These are phyloP conservation scores for Triplophysa tibetana DNA, from an alignment of 2,113 vertebrate species.

Conservation along the genomic window DNA sequence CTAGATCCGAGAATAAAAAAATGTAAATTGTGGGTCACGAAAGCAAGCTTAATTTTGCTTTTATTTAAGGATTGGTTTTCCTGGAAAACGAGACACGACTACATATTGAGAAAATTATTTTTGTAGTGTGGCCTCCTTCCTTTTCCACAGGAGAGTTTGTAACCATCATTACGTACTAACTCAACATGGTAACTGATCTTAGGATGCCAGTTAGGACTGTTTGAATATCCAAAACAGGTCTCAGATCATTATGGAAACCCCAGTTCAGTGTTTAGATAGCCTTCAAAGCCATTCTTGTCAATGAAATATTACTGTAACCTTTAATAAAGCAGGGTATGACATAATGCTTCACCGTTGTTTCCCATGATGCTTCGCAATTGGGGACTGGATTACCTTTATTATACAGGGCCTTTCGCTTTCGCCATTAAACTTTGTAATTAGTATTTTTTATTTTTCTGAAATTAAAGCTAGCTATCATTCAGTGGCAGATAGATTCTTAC, in stretches of 20 bases:
- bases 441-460: conserved; percentile 35
- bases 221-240: conserved; percentile 14
- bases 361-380: conserved; percentile 39
- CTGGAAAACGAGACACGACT: too few relatives aligned
- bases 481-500: conserved; percentile 41
- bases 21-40: too few relatives aligned
- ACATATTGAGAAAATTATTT: background rate
- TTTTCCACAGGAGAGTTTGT: conserved; percentile 37
- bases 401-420: conserved; percentile 23
- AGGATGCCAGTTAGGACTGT: background rate
- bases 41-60: too few relatives aligned
- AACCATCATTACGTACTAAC: conserved; percentile 35
- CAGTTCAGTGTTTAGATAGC: background rate
- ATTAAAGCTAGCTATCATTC: conserved; percentile 44
- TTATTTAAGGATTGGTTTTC: too few relatives aligned
- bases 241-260: conserved; percentile 27
- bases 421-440: conserved; percentile 29
- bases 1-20: too few relatives aligned
- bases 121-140: conserved; percentile 29
- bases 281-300: conserved; percentile 9
- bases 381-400: conserved; percentile 35
- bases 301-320: conserved; percentile 31
- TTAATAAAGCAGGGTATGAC: conserved; percentile 30
- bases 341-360: conserved; percentile 17
- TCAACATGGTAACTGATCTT: conserved; percentile 24